These are phyloP conservation scores for Plectrocnemia conspersa DNA, from an alignment of 1,140 invertebrate species.

Conservation along the genomic window DNA sequence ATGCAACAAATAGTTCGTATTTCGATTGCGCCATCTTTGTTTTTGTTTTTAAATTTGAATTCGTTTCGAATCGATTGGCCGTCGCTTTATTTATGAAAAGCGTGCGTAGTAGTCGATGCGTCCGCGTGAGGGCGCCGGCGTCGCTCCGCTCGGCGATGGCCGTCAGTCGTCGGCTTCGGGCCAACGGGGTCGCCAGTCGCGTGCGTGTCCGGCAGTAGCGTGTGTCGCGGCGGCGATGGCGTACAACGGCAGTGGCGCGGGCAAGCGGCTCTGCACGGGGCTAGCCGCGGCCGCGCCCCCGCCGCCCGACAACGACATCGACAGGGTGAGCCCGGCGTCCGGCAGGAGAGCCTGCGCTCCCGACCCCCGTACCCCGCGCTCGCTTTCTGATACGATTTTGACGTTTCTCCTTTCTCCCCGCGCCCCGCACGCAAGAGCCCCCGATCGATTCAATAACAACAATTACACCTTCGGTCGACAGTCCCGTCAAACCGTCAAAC, in stretches of 20 bases:
- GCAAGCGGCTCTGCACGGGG: constrained; percentile 13
- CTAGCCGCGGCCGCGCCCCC: background rate
- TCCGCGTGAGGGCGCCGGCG: background rate
- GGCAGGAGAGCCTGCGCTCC: no score
- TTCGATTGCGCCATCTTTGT: no score
- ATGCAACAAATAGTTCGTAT: no score
- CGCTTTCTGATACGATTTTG: no score
- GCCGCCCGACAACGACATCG: constrained; percentile 11
- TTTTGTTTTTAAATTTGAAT: no score
- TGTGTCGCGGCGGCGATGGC: constrained; percentile 18
- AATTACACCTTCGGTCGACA: no score
- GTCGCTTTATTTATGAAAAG: no score
- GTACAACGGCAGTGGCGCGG: constrained; percentile 18
- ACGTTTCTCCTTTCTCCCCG: background rate
- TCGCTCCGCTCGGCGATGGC: background rate
- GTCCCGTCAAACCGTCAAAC: no score
- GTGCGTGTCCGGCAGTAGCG: background rate
- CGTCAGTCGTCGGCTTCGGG: no score
- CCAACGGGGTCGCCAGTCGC: background rate
- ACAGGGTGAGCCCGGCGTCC: constrained; percentile 18
- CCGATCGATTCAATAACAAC: background rate
- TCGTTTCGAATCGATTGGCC: no score
- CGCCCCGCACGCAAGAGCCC: background rate
- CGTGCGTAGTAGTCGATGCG: no score
- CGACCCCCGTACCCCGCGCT: background rate